Evolutionary conservation across 2,797 vertebrate species (phyloP).

Genomic region (Corythornis leucogaster): DNA sequence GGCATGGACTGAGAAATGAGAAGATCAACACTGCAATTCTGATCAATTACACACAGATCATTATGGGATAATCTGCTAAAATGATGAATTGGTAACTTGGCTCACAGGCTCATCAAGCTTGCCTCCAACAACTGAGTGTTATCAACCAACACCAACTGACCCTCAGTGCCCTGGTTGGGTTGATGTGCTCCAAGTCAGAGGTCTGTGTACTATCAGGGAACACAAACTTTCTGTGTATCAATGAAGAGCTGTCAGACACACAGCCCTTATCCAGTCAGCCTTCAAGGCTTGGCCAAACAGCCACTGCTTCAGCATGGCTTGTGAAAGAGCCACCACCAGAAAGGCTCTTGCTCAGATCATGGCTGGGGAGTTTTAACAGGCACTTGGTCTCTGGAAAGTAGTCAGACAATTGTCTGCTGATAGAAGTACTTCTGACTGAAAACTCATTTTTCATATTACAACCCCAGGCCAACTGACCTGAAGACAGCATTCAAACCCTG

Average conservation of each 20-base stretch:
- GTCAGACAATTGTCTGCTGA: not conserved
- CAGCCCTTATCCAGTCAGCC: not conserved
- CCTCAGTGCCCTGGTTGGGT: not conserved
- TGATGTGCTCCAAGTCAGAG: not conserved
- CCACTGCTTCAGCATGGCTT: not conserved
- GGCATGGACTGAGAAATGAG: not conserved
- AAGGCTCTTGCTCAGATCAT: not conserved
- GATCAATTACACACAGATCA: not conserved
- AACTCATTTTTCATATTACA: not conserved
- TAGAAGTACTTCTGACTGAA: not conserved
- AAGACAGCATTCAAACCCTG: not conserved
- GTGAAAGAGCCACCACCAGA: not conserved
- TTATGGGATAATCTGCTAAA: not conserved
- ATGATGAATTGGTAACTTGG: not conserved
- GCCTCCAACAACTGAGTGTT: not conserved
- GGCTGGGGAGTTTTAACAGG: not conserved
- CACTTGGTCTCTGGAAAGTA: not conserved
- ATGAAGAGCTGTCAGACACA: not conserved
- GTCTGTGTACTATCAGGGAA: not conserved
- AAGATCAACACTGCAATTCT: not conserved
- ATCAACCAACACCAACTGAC: not conserved
- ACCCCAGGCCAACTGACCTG: fast-evolving
- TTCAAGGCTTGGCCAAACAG: not conserved
- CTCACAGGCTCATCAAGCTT: not conserved
- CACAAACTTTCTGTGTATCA: not conserved